A percentile compares a stretch with the other conserved stretches of the same genome.
These are phyloP conservation scores for Perodicticus potto DNA, from an alignment of 2,797 vertebrate species.

Conservation along the genomic window DNA sequence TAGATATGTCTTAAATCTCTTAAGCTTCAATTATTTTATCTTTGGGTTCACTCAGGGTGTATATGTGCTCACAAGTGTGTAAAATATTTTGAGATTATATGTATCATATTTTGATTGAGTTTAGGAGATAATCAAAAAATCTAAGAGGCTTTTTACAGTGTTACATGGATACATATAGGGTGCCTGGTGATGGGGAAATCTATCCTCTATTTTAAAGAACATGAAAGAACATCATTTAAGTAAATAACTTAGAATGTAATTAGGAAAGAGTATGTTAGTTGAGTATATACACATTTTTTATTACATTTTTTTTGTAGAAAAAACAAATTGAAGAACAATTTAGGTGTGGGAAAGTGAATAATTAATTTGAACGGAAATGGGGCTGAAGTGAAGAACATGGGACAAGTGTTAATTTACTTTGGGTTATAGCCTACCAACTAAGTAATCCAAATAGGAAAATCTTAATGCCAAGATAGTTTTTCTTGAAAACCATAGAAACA, in stretches of 20 bases:
- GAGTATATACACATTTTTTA: background rate
- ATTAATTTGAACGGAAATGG: background rate
- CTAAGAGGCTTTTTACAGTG: background rate
- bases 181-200: background rate
- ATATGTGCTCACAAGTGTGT: background rate
- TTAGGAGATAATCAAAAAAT: slow-evolving; percentile 24
- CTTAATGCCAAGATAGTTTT: background rate
- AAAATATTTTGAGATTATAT: slow-evolving; percentile 1
- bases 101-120: background rate
- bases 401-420: slow-evolving; percentile 10
- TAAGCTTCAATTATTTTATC: background rate
- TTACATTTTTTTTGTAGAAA: slow-evolving; percentile 20
- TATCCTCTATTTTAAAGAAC: background rate
- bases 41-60: background rate
- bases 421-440: background rate
- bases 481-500: slow-evolving; percentile 62
- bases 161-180: background rate
- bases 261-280: background rate
- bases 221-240: background rate
- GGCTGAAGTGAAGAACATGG: background rate
- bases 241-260: background rate
- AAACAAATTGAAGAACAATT: background rate
- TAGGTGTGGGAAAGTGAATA: background rate
- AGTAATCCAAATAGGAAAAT: slow-evolving; percentile 32
- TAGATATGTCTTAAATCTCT: background rate